These are phyloP conservation scores for Caenorhabditis imperialis DNA, from an alignment of 2,888 invertebrate genomes.

Conservation along the genomic window DNA sequence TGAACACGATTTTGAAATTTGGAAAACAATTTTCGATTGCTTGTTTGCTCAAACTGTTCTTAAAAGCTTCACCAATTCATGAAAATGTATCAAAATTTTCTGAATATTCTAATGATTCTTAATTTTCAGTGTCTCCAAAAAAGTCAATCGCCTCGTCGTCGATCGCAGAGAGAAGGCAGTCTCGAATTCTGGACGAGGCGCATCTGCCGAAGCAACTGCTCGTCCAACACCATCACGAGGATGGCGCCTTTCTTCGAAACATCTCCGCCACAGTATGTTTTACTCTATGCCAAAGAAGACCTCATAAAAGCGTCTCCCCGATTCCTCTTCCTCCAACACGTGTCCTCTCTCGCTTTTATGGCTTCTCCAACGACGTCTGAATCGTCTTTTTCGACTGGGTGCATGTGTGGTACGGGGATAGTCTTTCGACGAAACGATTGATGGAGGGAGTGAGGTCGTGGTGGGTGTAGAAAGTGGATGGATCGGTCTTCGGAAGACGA, in stretches of 20 bases:
- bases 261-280: slow-evolving; percentile 69
- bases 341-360: slow-evolving; percentile 30
- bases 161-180: slow-evolving; percentile 11
- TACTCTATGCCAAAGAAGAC: no score
- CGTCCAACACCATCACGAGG: slow-evolving; percentile 60
- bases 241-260: slow-evolving; percentile 60
- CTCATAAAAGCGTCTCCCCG: slow-evolving; percentile 17
- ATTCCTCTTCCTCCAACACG: slow-evolving; percentile 17
- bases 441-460: background rate
- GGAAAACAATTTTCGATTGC: no score
- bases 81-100: no score
- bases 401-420: slow-evolving; percentile 15
- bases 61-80: no score
- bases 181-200: slow-evolving; percentile 58
- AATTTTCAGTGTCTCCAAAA: slow-evolving; percentile 45
- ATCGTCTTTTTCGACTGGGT: background rate
- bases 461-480: slow-evolving; percentile 28
- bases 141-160: slow-evolving; percentile 19
- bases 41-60: no score
- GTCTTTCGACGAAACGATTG: slow-evolving; percentile 46
- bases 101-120: no score
- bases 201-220: slow-evolving; percentile 67
- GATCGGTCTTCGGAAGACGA: slow-evolving; percentile 24
- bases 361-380: slow-evolving; percentile 23
- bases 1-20: no score